A percentile compares a stretch with the other conserved stretches of the same genome.
Conservation (phyloP, 2,113 vertebrate species). For the Oncorhynchus nerka region DNA sequence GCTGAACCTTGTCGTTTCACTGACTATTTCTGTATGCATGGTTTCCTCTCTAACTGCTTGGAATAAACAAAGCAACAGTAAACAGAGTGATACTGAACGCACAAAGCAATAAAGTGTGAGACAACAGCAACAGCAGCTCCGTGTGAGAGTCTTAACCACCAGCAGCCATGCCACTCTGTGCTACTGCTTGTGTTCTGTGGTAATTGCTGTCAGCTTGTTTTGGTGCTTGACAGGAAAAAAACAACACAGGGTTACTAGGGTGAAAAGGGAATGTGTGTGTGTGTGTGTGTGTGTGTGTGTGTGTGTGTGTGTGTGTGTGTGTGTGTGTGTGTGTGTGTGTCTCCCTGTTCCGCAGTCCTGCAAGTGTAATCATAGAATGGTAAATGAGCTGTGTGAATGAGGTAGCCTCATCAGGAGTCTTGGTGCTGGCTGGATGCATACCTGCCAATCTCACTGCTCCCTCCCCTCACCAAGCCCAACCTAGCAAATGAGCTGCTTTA, state of each 20-base stretch:
- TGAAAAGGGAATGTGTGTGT: background rate
- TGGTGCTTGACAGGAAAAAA: background rate
- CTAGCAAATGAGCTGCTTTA: background rate
- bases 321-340: background rate
- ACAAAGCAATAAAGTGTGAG: background rate
- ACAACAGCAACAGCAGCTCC: background rate
- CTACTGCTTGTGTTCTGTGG: background rate
- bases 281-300: constrained; percentile 4
- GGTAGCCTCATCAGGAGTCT: background rate
- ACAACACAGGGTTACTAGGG: background rate
- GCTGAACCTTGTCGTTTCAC: background rate
- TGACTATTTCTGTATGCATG: background rate
- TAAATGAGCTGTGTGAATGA: constrained; percentile 3
- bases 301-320: background rate
- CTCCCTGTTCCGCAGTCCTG: background rate
- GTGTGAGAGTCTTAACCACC: background rate
- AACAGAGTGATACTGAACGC: background rate
- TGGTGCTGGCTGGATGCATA: background rate
- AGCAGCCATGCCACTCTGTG: background rate
- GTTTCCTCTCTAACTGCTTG: background rate
- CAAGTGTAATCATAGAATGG: background rate
- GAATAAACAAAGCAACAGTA: background rate
- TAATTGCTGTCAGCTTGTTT: constrained; percentile 3
- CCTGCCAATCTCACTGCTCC: constrained; percentile 7
- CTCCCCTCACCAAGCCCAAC: background rate